Base-by-base conservation (phyloP, 1,140 invertebrate genomes). In the Phenacoccus solenopsis region DNA sequence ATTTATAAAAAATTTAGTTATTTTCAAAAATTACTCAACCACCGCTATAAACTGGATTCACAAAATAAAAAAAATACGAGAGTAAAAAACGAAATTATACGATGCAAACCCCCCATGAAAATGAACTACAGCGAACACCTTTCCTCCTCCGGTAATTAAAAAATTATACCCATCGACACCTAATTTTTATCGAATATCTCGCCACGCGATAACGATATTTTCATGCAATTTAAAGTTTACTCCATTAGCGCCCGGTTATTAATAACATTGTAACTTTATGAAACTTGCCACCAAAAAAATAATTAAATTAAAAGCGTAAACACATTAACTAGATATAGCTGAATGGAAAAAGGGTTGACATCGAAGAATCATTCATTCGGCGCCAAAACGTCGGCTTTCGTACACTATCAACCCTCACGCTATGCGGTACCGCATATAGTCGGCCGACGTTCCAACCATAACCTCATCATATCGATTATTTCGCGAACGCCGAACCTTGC, bases 231-330 rank as follows among this genome's bases (percentile, higher is more conserved):
- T 7, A 32, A 32, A 49, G 20, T n/a, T 49, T n/a, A n/a, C 38
- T 49, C 38, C 38, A 49, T 49, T 49, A 49, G 20, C 38, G 38
- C n/a, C n/a, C n/a, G n/a, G n/a, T 10, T 49, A 49, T 49, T 49
- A 49, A 49, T 49, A 49, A 49, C 38, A n/a, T 49, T 16, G 30
- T 32, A 7, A 49, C 38, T 49, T 49, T 49, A 49, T 49, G 38
- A 49, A 49, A 49, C 38, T 49, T 16, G 38, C 38, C 38, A n/a
- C 38, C 38, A 49, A 49, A 49, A 49, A 49, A 49, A 49, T 49
- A 49, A 49, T 49, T 49, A 49, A 49, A 49, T 49, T 49, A 49
- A 49, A 49, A 49, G 38, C 38, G 38, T 49, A 49, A 49, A 49
- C 38, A 49, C 38, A 49, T 49, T 49, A 49, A 49, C 38, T 49